A percentile compares a stretch with the other conserved stretches of the same genome.
These are phyloP conservation scores for Dolichotis patagonum DNA, from an alignment of 2,113 vertebrate species.

Conservation along the genomic window DNA sequence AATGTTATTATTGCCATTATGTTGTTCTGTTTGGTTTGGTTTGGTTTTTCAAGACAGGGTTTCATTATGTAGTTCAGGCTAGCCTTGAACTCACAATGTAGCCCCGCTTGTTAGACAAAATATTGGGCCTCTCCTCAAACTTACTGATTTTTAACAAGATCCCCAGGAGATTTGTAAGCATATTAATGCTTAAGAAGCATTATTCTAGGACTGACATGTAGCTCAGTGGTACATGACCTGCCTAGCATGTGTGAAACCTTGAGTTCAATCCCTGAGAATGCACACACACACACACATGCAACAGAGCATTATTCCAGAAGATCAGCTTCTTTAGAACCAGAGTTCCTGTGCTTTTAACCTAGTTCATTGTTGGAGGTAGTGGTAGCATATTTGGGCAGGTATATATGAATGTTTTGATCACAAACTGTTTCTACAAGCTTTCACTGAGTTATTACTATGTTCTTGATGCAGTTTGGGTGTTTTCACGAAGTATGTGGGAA, in stretches of 20 bases:
- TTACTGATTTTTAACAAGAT: constrained; percentile 47
- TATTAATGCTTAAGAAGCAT: constrained; percentile 1
- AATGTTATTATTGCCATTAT: constrained; percentile 16
- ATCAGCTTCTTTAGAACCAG: background rate
- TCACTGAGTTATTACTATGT: background rate
- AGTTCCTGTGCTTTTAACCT: constrained; percentile 29
- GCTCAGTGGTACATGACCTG: background rate
- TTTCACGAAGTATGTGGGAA: background rate
- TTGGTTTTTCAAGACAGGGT: background rate
- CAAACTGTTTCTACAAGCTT: constrained; percentile 39
- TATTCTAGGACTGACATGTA: background rate
- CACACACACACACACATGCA: background rate
- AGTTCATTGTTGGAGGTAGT: background rate
- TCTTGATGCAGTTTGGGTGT: background rate
- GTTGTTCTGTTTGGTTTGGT: background rate
- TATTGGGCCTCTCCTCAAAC: background rate
- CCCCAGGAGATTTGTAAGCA: constrained; percentile 18
- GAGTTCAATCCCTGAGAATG: background rate
- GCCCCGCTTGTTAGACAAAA: background rate
- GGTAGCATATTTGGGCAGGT: background rate
- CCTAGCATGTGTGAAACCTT: background rate
- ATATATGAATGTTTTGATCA: background rate
- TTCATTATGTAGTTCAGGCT: background rate
- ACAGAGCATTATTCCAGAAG: constrained; percentile 27
- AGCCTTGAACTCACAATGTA: background rate